Conservation (phyloP, 2,113 vertebrate genomes). For the Archilochus colubris region DNA sequence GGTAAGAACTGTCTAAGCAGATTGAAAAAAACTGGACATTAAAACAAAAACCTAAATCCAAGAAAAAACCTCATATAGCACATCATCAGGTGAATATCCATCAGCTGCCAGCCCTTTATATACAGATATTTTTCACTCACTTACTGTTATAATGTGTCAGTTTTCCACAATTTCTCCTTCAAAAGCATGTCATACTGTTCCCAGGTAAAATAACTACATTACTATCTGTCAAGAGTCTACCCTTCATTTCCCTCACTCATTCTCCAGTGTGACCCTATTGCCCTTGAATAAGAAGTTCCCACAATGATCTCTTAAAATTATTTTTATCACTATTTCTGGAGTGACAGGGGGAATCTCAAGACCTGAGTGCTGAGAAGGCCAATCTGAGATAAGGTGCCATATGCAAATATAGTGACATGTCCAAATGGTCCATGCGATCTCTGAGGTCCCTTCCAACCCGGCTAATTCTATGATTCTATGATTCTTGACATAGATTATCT, state of each 20-base stretch:
- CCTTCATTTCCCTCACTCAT: neutral
- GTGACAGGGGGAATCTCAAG: no score
- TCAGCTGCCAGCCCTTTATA: neutral
- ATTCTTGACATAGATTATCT: no score
- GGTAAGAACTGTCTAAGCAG: neutral
- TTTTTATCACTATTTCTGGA: neutral
- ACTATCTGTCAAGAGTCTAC: neutral
- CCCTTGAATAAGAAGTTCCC: neutral
- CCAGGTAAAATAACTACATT: neutral
- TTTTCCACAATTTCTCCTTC: neutral
- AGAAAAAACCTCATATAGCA: neutral
- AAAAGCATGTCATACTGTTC: accelerated
- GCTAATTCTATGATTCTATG: no score
- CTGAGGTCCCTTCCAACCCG: no score
- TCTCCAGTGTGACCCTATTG: neutral
- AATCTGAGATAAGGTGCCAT: no score
- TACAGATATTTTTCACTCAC: neutral
- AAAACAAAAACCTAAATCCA: neutral
- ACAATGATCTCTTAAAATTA: neutral
- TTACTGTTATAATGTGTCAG: neutral
- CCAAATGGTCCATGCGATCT: no score
- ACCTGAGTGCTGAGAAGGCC: no score
- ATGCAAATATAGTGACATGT: no score
- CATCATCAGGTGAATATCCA: neutral
- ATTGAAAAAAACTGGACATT: neutral